phyloP scores from a whole-genome alignment of 1,140 invertebrate genomes.

The Ceratoteleas bidentatus region DNA sequence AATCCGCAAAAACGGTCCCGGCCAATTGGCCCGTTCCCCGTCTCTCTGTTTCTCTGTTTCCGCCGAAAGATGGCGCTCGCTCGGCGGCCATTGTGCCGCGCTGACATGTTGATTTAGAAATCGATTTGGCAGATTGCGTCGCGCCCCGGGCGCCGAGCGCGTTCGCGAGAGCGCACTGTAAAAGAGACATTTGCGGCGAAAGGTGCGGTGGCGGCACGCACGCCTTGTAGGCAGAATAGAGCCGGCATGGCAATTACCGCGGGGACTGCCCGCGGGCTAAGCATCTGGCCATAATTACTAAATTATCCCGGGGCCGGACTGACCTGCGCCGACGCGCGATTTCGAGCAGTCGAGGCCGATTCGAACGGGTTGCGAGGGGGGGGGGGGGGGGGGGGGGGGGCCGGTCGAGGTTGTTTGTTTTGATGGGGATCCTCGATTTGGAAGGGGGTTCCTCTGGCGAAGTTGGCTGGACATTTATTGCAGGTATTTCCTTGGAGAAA shows the following conservation, averaged over 20 bases:
- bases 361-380: too few species aligned
- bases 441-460: too few species aligned
- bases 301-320: conserved; percentile 70
- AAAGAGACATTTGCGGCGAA: conserved; percentile 50
- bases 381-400: too few species aligned
- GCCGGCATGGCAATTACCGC: conserved; percentile 44
- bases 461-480: too few species aligned
- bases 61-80: conserved; percentile 34
- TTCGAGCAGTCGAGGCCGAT: too few species aligned
- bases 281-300: conserved; percentile 75
- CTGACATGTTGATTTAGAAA: conserved; percentile 52
- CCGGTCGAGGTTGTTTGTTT: too few species aligned
- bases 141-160: conserved; percentile 8
- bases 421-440: too few species aligned
- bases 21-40: conserved; percentile 46
- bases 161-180: conserved; percentile 9
- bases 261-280: conserved; percentile 62
- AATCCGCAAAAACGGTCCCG: too few species aligned
- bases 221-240: conserved; percentile 50
- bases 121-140: conserved; percentile 60
- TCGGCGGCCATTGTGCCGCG: conserved; percentile 29
- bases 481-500: neutral
- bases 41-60: conserved; percentile 41
- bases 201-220: conserved; percentile 57
- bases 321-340: too few species aligned